Percentiles rank a stretch among this genome's conserved stretches.
Evolutionary conservation across 2,113 vertebrate species (phyloP).

Genomic region (Pangasianodon hypophthalmus): DNA sequence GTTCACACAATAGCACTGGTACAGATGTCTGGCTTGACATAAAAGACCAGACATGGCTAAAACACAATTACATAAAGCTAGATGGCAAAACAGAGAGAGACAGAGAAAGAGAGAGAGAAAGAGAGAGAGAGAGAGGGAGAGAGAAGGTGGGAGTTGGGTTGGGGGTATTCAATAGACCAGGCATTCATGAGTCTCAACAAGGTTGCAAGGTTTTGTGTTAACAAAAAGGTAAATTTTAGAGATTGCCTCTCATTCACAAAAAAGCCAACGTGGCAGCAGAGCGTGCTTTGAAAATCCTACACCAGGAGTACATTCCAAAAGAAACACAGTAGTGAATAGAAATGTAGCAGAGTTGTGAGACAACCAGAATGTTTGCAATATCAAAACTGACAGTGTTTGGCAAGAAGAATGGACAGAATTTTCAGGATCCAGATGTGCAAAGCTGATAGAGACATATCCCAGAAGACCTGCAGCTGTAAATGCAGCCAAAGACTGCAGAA

Average conservation of each 20-base stretch:
- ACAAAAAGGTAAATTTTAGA: background rate
- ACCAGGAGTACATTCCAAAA: background rate
- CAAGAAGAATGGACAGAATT: background rate
- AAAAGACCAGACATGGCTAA: conserved; percentile 10
- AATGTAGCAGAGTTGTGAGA: background rate
- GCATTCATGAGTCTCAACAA: background rate
- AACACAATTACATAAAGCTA: conserved; percentile 14
- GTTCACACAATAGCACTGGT: conserved; percentile 12
- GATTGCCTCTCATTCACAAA: background rate
- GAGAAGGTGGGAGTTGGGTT: background rate
- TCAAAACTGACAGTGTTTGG: background rate
- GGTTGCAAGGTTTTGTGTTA: conserved; percentile 14
- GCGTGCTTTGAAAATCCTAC: background rate
- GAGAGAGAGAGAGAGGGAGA: background rate
- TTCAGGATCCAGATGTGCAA: background rate
- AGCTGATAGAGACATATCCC: background rate
- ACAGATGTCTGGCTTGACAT: conserved; percentile 7
- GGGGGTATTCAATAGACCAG: background rate
- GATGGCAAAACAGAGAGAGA: background rate
- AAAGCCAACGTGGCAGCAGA: conserved; percentile 12
- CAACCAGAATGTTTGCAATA: background rate
- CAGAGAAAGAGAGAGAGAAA: background rate
- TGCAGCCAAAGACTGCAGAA: background rate
- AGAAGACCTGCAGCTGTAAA: background rate
- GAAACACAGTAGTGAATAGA: too few species aligned